Evolutionary conservation across 2,888 invertebrate genomes (phyloP), one percentile per base, ranked within the genome.

Genomic region (Aromia moschata): DNA sequence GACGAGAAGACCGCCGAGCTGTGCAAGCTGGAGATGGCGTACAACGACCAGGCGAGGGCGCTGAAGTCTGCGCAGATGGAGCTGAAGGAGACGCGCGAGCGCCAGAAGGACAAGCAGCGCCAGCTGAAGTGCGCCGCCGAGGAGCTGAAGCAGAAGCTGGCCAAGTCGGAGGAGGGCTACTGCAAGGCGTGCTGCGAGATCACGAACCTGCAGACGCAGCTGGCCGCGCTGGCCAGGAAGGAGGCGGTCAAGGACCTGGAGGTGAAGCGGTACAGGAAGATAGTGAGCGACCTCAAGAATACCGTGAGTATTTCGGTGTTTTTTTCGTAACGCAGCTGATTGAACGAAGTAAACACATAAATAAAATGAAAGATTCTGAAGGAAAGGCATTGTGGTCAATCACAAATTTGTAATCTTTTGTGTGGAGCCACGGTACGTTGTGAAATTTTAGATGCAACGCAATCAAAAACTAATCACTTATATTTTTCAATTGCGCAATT

Each of bases 281-380:
- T 77, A 25, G 64, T 75, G 5, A 55, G 64, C 11, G 73, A 74
- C 38, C 59, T 76, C 40, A 73, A 74, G 58, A 62, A 66, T 49
- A 74, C 71, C 14, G 76, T 77, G 64, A 71, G 72, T 62, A 55
- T 25, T n/a, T n/a, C n/a, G n/a, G n/a, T n/a, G n/a, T n/a, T n/a
- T n/a, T n/a, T n/a, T n/a, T n/a, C n/a, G n/a, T n/a, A n/a, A n/a
- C n/a, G n/a, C n/a, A n/a, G n/a, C n/a, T n/a, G n/a, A n/a, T n/a
- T n/a, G n/a, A n/a, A n/a, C n/a, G n/a, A n/a, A n/a, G n/a, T n/a
- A n/a, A n/a, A n/a, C n/a, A n/a, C n/a, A n/a, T n/a, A n/a, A n/a
- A n/a, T n/a, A n/a, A n/a, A n/a, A n/a, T n/a, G n/a, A n/a, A n/a
- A n/a, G n/a, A n/a, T n/a, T n/a, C n/a, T n/a, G n/a, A n/a, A n/a